phyloP scores from a whole-genome alignment of 2,888 invertebrate genomes.

The Fissipunctia ypsillon region DNA sequence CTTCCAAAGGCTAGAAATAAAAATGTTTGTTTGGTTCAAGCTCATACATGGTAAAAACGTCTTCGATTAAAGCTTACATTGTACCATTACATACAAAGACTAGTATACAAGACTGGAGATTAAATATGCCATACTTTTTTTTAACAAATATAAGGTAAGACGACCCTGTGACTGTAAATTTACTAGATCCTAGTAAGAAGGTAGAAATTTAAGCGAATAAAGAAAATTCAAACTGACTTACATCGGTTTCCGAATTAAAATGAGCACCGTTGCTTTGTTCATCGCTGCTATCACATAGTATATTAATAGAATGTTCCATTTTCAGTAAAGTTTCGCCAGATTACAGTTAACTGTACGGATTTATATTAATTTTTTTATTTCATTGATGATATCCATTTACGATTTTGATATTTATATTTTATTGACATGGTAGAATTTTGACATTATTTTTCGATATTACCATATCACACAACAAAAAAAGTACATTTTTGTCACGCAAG shows the following conservation, averaged over 20 bases:
- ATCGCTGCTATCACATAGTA: neutral
- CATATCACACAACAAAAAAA: neutral
- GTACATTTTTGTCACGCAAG: neutral
- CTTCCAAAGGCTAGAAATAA: conserved; percentile 54
- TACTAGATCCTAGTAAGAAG: neutral
- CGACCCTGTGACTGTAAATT: neutral
- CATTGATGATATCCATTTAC: conserved; percentile 1
- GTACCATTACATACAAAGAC: too few relatives aligned
- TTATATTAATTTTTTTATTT: neutral
- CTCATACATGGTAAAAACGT: too few relatives aligned
- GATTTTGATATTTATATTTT: conserved; percentile 22
- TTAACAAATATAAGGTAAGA: too few relatives aligned
- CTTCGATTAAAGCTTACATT: too few relatives aligned
- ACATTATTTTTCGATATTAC: conserved; percentile 19
- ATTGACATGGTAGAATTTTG: conserved; percentile 56
- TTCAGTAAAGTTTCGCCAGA: neutral
- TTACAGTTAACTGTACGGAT: conserved; percentile 18
- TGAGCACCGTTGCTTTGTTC: conserved; percentile 2
- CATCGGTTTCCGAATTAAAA: conserved; percentile 39
- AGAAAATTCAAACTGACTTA: conserved; percentile 33
- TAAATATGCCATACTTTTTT: too few relatives aligned
- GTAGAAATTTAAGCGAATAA: neutral
- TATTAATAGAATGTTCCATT: conserved; percentile 34
- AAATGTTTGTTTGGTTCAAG: neutral
- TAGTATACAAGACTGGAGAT: too few relatives aligned